Base-by-base conservation (phyloP, 2,797 vertebrate species). In the Ctenopoma kingsleyae region DNA sequence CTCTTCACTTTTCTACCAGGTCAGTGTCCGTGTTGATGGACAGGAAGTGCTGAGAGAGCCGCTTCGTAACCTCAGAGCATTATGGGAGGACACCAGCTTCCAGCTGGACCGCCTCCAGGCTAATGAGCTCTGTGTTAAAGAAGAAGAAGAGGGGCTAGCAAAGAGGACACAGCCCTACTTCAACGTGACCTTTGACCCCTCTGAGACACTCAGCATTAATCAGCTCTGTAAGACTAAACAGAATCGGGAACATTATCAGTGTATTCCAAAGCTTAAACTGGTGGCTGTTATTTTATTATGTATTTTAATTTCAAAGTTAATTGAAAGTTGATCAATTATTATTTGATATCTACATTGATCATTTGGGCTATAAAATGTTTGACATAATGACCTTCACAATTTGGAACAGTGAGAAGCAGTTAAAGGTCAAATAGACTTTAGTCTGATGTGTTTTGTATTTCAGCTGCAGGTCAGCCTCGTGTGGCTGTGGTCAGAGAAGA, bases 21-120 rank as follows among this genome's bases (percentile, higher is more conserved):
- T 97, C 65, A 81, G 17, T 1, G 81, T 97, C 25, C 32, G 67
- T 1, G 94, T 97, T 67, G 93, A 95, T 0, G 94, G 94, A 56
- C 58, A 78, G 46, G 84, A 94, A 36, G 92, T 96, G 12, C 80
- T 98, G 47, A 79, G 72, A 0, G 94, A 95, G 44, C 57, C 62
- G 1, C 93, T 97, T n/a, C 92, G 95, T 6, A 68, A 75, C 40
- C 94, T 97, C 36, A 90, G 97, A 63, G 91, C 80, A 0, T 38
- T 95, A 40, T 98, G 97, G 97, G 97, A 98, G 71, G 95, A 93
- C 68, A 98, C 97, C 0, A 97, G 97, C 66, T 98, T 98, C 91
- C 95, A 94, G 59, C 89, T 98, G 77, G 97, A 98, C 71, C 74
- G 91, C 17, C 87, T 97, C 47, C 97, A 98, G 87, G 92, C 96